phyloP scores from a whole-genome alignment of 1,140 invertebrate genomes.

The Philopotamus ludificatus region DNA sequence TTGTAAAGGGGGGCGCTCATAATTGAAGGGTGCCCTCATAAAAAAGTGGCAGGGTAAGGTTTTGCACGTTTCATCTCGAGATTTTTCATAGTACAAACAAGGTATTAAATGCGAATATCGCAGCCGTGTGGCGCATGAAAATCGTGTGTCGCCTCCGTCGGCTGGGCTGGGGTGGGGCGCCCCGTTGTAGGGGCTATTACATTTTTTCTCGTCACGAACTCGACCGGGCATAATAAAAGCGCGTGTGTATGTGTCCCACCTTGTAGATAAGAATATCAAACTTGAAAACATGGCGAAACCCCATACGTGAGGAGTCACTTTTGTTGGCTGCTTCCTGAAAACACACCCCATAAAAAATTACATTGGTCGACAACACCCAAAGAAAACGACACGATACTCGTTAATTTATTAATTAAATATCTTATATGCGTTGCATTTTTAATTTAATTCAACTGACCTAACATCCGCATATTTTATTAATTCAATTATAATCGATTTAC shows the following conservation, averaged over 20 bases:
- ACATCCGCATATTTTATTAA: neutral
- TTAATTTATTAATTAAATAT: neutral
- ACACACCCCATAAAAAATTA: neutral
- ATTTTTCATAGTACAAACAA: neutral
- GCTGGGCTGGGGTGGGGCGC: neutral
- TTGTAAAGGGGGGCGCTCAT: neutral
- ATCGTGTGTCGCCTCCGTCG: neutral
- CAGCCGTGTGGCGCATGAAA: neutral
- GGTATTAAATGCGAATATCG: neutral
- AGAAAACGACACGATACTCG: neutral
- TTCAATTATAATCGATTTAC: neutral
- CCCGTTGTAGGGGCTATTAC: conserved; percentile 17
- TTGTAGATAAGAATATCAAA: conserved; percentile 29
- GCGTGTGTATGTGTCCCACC: conserved; percentile 5
- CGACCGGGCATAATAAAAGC: conserved; percentile 32
- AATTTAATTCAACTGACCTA: neutral
- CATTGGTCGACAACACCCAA: neutral
- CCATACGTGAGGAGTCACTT: conserved; percentile 28
- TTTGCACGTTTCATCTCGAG: neutral
- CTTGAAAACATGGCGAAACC: conserved; percentile 21
- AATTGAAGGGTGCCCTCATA: conserved; percentile 12
- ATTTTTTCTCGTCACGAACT: conserved; percentile 23
- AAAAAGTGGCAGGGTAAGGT: neutral
- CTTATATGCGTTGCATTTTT: neutral
- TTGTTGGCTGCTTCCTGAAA: conserved; percentile 27